phyloP scores from a whole-genome alignment of 1,140 invertebrate species.

The Drosophila biarmipes region DNA sequence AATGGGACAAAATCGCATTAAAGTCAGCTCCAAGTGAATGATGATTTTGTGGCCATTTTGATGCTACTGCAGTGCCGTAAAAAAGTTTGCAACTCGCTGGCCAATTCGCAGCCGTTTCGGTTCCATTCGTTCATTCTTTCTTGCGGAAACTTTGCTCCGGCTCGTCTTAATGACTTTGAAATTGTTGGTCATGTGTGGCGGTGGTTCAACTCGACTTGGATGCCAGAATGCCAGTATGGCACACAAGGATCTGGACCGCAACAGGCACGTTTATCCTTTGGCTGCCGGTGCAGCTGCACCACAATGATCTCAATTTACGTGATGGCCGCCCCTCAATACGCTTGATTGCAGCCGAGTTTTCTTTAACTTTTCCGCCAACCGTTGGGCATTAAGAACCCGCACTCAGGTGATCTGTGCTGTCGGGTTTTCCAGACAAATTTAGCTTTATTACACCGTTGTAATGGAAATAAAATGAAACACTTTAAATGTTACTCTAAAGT shows the following conservation, averaged over 20 bases:
- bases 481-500: too few species aligned
- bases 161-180: conserved; percentile 72
- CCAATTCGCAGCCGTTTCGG: conserved; percentile 23
- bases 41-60: conserved; percentile 56
- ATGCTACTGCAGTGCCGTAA: conserved; percentile 20
- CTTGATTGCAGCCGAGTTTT: conserved; percentile 60
- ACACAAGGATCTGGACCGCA: conserved; percentile 7
- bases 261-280: conserved; percentile 41
- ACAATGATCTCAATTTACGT: conserved; percentile 66
- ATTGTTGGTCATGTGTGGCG: conserved; percentile 51
- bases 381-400: conserved; percentile 2
- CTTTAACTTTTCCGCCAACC: conserved; percentile 30
- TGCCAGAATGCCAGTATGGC: conserved; percentile 23
- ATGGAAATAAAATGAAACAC: not conserved
- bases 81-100: conserved; percentile 27
- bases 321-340: conserved; percentile 26
- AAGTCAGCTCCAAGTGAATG: conserved; percentile 57
- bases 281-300: conserved; percentile 12
- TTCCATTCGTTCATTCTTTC: conserved; percentile 14
- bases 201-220: conserved; percentile 34
- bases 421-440: not conserved
- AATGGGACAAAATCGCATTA: conserved; percentile 40
- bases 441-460: not conserved
- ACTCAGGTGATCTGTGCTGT: not conserved
- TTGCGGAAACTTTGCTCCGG: conserved; percentile 35